A percentile compares a stretch with the other conserved stretches of the same genome.
Conservation (phyloP, 2,888 invertebrate species). For the Camptogramma bilineatum region DNA sequence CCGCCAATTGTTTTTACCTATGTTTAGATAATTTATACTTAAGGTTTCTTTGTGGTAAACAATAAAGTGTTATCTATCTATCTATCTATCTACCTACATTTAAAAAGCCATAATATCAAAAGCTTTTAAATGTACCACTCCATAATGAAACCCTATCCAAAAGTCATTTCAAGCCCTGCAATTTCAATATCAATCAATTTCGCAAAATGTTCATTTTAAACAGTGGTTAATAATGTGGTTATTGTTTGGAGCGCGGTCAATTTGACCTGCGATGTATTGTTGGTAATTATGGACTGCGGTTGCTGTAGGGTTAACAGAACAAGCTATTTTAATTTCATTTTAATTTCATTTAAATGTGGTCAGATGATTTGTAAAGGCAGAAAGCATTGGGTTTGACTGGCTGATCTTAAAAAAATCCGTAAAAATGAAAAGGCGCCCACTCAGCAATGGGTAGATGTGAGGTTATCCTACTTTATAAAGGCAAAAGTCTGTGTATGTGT, state of each 20-base stretch:
- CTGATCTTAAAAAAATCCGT: too few species aligned
- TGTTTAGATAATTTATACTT: too few species aligned
- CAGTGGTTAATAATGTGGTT: slow-evolving; percentile 54
- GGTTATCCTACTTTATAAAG: too few species aligned
- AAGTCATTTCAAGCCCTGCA: slow-evolving; percentile 37
- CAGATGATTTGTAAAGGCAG: too few species aligned
- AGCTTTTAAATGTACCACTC: neutral
- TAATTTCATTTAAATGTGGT: neutral
- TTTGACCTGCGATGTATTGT: slow-evolving; percentile 54
- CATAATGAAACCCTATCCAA: slow-evolving; percentile 36
- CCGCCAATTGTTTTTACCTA: too few species aligned
- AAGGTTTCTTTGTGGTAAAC: too few species aligned
- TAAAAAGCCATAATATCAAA: neutral
- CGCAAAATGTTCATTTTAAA: slow-evolving; percentile 39
- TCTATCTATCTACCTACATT: too few species aligned
- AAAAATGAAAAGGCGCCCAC: too few species aligned
- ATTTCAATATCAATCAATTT: slow-evolving; percentile 42
- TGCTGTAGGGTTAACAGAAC: slow-evolving; percentile 44
- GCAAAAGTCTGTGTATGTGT: too few species aligned
- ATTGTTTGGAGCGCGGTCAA: slow-evolving; percentile 49
- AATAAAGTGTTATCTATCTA: too few species aligned
- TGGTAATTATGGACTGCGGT: slow-evolving; percentile 54
- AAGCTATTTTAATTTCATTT: slow-evolving; percentile 22
- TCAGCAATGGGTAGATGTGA: too few species aligned
- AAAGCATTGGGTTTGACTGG: too few species aligned